phyloP scores from a whole-genome alignment of 2,113 vertebrate species.

The Perca flavescens region DNA sequence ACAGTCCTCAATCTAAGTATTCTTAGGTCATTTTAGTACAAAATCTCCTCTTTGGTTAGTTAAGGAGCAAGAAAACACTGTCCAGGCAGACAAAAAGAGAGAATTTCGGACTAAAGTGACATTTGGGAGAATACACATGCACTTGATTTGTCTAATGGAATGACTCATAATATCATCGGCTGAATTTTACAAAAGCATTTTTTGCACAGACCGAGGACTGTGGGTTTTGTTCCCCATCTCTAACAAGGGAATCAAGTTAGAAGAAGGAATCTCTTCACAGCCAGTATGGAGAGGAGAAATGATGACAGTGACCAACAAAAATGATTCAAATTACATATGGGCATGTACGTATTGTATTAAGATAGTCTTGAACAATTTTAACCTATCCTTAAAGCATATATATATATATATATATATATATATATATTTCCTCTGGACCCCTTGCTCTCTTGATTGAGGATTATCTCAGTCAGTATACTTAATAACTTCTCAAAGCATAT shows the following conservation, averaged over 20 bases:
- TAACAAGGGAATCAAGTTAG: neutral
- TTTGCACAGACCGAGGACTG: neutral
- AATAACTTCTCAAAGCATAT: neutral
- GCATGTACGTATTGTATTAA: neutral
- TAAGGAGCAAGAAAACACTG: neutral
- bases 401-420: neutral
- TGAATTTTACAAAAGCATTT: neutral
- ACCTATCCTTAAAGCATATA: neutral
- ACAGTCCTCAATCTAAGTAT: neutral
- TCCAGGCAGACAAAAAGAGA: neutral
- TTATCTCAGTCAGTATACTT: slow-evolving; percentile 10
- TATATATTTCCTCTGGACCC: neutral
- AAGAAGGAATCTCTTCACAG: neutral
- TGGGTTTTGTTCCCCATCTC: neutral
- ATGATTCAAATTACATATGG: neutral
- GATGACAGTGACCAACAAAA: neutral
- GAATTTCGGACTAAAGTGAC: neutral
- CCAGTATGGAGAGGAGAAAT: slow-evolving; percentile 1
- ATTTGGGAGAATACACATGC: neutral
- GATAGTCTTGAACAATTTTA: neutral
- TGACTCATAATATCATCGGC: neutral
- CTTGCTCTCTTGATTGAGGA: neutral
- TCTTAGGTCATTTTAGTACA: neutral
- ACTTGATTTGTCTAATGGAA: neutral
- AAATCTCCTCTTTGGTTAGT: neutral